Base-by-base conservation (phyloP, 37 sponge, comb jelly and placozoan species). In the Mnemiopsis leidyi region DNA sequence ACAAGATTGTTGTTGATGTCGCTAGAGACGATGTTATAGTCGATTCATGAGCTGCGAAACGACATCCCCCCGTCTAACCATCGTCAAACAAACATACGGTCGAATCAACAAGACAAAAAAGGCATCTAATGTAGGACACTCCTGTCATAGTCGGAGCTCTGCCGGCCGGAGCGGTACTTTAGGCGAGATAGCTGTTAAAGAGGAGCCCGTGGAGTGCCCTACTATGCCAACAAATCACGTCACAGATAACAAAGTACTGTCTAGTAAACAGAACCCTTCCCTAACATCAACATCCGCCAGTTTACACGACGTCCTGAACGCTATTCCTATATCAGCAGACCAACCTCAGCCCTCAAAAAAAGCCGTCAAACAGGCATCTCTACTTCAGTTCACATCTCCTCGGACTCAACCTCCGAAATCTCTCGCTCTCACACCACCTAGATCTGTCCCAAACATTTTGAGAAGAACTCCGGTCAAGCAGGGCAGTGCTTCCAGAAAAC, bases 11-110 rank as follows among this genome's bases (percentile, higher is more conserved):
- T n/a, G n/a, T n/a, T n/a, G n/a, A n/a, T n/a, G n/a, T n/a, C n/a
- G n/a, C n/a, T n/a, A n/a, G n/a, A n/a, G 61, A 48, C 61, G 61
- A 48, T 48, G 61, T 48, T 48, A 18, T 48, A 48, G 61, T 48
- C 13, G 61, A 48, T 48, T 48, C 13, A 85, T 85, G 90, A 85
- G 29, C 61, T 38, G 90, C 36, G 48, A 39, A 37, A 85, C 61
- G 0, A 7, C 48, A 9, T 40, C 61, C 28, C 90, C 90, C 48
- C 40, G 48, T 24, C 90, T 85, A 24, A 18, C 26, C 1, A 85
- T 40, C 2, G 90, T 85, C 61, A 85, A 85, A 21, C 90, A 39
- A 26, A 39, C 61, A 0, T 85, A 85, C 48, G 37, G 75, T n/a
- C 26, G 75, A n/a, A 71, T 29, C 26, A 71, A 28, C 30, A 71